Conservation (phyloP, 2,797 vertebrate genomes). For the Muraenolepis orangiensis region DNA sequence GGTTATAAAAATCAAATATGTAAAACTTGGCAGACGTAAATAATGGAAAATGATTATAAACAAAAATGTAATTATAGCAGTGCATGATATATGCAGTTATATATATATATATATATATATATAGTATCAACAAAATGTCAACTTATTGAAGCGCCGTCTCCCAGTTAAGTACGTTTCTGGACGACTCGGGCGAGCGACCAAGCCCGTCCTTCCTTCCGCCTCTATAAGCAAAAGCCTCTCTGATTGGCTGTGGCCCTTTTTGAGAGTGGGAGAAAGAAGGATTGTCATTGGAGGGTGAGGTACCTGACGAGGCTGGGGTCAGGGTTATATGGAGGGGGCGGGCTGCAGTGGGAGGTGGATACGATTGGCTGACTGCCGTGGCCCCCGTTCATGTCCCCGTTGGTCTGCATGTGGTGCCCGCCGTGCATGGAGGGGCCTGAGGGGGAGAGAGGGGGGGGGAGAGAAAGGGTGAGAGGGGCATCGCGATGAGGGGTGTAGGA, state of each 20-base stretch:
- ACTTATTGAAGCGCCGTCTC: not conserved
- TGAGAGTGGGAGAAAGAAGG: conserved; percentile 44
- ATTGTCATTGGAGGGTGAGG: conserved; percentile 77
- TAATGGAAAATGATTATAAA: conserved; percentile 44
- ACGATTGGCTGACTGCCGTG: conserved; percentile 88
- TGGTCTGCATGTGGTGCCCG: conserved; percentile 86
- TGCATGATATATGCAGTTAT: too few relatives aligned
- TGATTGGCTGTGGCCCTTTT: not conserved
- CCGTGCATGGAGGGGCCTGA: conserved; percentile 85
- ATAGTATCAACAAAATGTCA: not conserved
- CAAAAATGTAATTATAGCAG: conserved; percentile 34
- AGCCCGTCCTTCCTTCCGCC: not conserved
- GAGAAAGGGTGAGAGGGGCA: not conserved
- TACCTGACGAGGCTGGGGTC: conserved; percentile 98
- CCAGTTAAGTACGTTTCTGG: not conserved
- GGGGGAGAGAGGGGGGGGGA: conserved; percentile 13
- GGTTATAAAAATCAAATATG: conserved; percentile 33
- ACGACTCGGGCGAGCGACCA: not conserved
- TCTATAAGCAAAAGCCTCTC: not conserved
- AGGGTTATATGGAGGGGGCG: conserved; percentile 94
- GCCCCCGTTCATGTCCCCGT: conserved; percentile 87
- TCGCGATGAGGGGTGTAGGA: too few relatives aligned
- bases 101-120: too few relatives aligned
- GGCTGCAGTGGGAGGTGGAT: conserved; percentile 91
- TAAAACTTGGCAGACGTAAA: conserved; percentile 39